Base-by-base conservation (phyloP, 2,888 invertebrate genomes). In the Rhamnusium bicolor region DNA sequence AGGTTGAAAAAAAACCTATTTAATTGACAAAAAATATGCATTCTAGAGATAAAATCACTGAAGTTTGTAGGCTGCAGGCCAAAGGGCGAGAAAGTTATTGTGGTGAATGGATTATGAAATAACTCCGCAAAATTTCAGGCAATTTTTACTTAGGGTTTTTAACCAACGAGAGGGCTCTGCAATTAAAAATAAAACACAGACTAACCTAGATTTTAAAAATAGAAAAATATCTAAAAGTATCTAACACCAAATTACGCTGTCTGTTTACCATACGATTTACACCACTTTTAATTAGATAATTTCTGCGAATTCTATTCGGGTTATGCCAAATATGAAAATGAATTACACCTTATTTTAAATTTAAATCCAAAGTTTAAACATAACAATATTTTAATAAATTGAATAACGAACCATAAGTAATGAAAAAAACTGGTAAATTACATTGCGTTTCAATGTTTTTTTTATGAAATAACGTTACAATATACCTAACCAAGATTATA, bases 161-260 rank as follows among this genome's bases (percentile, higher is more conserved):
- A 12, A 53, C 21, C 21, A 53, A 53, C 12, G 24, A 1, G 53
- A 53, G 51, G 53, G 21, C 19, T 5, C n/a, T 53, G 10, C 19
- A 21, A 53, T 19, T 53, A 53, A 53, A 53, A 53, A 53, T 53
- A 53, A 53, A 53, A 53, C n/a, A 24, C 21, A 12, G 24, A 53
- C 53, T 53, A 53, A 53, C 53, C 53, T 21, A 53, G 53, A 53
- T 53, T 53, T 53, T 21, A 53, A 53, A 53, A 53, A 53, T 53
- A 53, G 53, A 53, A 24, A 21, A 53, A 53, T 24, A 53, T 16
- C 53, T n/a, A 24, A 53, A 53, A 53, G 53, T 53, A n/a, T n/a
- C n/a, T n/a, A 53, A 24, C 21, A 5, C 53, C n/a, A 21, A 53
- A n/a, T 19, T 53, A 19, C 21, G n/a, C n/a, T n/a, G 10, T 24